Conservation (phyloP, 1,140 invertebrate species). For the Bombus turneri region DNA sequence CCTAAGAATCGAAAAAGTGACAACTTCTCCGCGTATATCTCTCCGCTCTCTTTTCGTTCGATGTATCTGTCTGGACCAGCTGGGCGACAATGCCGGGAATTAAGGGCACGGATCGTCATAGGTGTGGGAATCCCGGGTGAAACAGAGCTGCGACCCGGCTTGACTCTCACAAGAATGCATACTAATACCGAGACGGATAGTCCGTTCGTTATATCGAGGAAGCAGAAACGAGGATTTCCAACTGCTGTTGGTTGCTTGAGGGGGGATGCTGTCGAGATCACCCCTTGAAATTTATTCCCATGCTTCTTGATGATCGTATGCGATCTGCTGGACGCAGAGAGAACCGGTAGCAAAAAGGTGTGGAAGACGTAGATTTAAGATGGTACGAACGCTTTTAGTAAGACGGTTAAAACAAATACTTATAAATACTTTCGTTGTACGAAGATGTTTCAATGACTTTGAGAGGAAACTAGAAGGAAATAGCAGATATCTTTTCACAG, state of each 20-base stretch:
- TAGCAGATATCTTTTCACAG: too few relatives aligned
- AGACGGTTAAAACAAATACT: background rate
- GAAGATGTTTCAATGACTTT: background rate
- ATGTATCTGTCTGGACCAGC: constrained; percentile 57
- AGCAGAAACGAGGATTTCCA: constrained; percentile 10
- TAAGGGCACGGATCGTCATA: constrained; percentile 53
- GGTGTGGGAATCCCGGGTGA: constrained; percentile 68
- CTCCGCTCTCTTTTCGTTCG: constrained; percentile 1
- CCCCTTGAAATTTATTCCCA: constrained; percentile 19
- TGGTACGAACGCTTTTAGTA: background rate
- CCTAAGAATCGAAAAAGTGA: constrained; percentile 46
- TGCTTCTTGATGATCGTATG: constrained; percentile 18
- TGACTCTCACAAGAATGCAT: constrained; percentile 54
- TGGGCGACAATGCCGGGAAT: constrained; percentile 72
- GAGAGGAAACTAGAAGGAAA: too few relatives aligned
- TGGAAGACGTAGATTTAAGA: background rate
- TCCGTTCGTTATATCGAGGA: constrained; percentile 23
- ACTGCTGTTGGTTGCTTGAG: too few relatives aligned
- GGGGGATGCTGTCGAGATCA: background rate
- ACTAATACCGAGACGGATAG: constrained; percentile 31
- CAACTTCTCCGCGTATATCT: constrained; percentile 47
- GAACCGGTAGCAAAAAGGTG: background rate
- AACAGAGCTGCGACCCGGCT: constrained; percentile 44
- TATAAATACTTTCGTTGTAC: too few relatives aligned
- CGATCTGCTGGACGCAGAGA: background rate